A percentile compares a stretch with the other conserved stretches of the same genome.
phyloP scores from a whole-genome alignment of 2,888 invertebrate species.

The Amphimallon solstitiale region DNA sequence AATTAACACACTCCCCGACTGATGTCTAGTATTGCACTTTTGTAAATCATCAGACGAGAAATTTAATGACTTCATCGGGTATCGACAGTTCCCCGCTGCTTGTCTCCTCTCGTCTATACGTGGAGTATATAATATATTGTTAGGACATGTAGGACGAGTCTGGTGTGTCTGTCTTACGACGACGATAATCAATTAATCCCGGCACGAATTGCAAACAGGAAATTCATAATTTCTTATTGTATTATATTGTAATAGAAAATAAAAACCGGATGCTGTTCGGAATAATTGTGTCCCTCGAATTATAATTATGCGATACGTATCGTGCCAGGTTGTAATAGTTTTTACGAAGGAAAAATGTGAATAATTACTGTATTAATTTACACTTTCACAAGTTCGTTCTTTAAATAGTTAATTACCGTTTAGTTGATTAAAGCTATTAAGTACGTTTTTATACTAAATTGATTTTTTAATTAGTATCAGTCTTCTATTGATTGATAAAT shows the following conservation, averaged over 20 bases:
- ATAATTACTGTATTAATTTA: slow-evolving; percentile 15
- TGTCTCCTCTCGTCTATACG: too few relatives aligned
- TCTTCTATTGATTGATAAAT: too few relatives aligned
- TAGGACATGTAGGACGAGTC: not conserved
- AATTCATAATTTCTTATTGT: slow-evolving; percentile 27
- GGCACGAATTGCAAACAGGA: slow-evolving; percentile 32
- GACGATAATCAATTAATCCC: slow-evolving; percentile 28
- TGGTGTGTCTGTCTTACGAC: not conserved
- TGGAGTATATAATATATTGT: not conserved
- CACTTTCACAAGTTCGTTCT: not conserved
- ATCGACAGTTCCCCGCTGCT: not conserved
- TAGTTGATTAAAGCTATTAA: too few relatives aligned
- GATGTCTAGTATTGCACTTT: slow-evolving; percentile 3
- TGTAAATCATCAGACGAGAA: slow-evolving; percentile 26
- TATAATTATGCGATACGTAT: slow-evolving; percentile 4
- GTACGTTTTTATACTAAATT: too few relatives aligned
- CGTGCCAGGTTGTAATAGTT: not conserved
- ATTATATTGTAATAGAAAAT: slow-evolving; percentile 22
- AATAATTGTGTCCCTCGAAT: slow-evolving; percentile 26
- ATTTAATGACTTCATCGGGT: slow-evolving; percentile 21
- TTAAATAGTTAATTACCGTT: too few relatives aligned
- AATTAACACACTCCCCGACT: slow-evolving; percentile 10
- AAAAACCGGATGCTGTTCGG: slow-evolving; percentile 27
- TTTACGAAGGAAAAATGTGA: not conserved
- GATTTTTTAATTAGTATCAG: too few relatives aligned